These are phyloP conservation scores for Nannobrachium achirus DNA, from an alignment of 2,113 vertebrate genomes.

Conservation along the genomic window DNA sequence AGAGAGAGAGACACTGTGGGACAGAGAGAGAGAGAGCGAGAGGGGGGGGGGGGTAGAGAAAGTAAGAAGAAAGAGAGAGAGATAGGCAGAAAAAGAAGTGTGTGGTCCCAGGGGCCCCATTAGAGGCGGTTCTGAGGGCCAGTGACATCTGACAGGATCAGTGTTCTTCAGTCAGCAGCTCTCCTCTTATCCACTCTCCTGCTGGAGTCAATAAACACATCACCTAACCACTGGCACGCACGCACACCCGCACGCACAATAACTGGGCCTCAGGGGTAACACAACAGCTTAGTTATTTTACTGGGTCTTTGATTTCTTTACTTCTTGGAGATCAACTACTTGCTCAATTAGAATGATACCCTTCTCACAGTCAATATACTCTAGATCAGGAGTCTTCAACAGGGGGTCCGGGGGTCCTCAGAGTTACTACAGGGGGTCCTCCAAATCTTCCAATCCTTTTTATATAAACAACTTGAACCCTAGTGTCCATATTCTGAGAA, in stretches of 20 bases:
- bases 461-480: too few species aligned
- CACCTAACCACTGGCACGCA: slow-evolving; percentile 69
- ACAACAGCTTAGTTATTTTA: slow-evolving; percentile 75
- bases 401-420: too few species aligned
- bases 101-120: slow-evolving; percentile 72
- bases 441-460: too few species aligned
- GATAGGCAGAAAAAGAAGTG: slow-evolving; percentile 46
- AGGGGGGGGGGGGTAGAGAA: background rate
- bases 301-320: slow-evolving; percentile 60
- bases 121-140: slow-evolving; percentile 77
- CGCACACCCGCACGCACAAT: slow-evolving; percentile 47
- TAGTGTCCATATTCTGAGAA: too few species aligned
- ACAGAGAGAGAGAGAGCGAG: background rate
- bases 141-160: slow-evolving; percentile 82
- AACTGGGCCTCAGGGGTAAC: slow-evolving; percentile 69
- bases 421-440: too few species aligned
- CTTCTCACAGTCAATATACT: too few species aligned
- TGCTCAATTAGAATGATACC: slow-evolving; percentile 17
- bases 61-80: slow-evolving; percentile 51
- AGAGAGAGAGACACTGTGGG: slow-evolving; percentile 29
- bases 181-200: slow-evolving; percentile 78
- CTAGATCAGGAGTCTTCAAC: too few species aligned
- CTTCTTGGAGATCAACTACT: slow-evolving; percentile 63
- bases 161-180: slow-evolving; percentile 75
- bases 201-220: slow-evolving; percentile 79